Percentiles rank a stretch among this genome's conserved stretches.
Evolutionary conservation across 2,797 vertebrate species (phyloP).

Genomic region (Cephalopachus bancanus): DNA sequence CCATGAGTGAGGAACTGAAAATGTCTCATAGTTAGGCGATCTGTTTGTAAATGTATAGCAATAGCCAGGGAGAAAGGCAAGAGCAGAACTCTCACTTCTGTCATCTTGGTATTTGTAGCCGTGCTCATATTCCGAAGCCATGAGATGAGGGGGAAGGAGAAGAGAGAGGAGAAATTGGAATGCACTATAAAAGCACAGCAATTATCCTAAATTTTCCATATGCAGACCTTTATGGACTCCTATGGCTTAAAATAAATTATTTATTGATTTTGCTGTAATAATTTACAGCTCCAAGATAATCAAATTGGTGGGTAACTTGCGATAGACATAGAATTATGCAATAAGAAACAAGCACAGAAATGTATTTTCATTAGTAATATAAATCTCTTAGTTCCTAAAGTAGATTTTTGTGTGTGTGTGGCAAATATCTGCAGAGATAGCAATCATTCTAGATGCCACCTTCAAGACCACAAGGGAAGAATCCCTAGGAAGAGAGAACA

Average conservation of each 20-base stretch:
- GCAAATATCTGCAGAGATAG: constrained; percentile 73
- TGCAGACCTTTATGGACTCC: constrained; percentile 70
- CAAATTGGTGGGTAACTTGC: constrained; percentile 64
- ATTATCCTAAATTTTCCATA: constrained; percentile 73
- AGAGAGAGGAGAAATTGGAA: background rate
- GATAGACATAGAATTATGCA: constrained; percentile 41
- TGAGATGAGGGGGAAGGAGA: background rate
- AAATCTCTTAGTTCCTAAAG: constrained; percentile 65
- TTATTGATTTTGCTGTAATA: constrained; percentile 79
- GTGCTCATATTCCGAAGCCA: background rate
- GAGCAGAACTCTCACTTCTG: background rate
- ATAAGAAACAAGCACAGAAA: constrained; percentile 36
- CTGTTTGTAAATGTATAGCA: background rate
- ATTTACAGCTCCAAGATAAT: constrained; percentile 76
- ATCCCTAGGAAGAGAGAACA: background rate
- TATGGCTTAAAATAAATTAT: constrained; percentile 69
- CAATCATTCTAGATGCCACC: constrained; percentile 43
- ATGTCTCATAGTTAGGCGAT: background rate
- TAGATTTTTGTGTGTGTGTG: background rate
- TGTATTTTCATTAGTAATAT: constrained; percentile 66
- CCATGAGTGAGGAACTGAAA: background rate
- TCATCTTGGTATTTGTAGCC: background rate
- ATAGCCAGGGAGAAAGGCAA: background rate
- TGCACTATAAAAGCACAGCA: background rate
- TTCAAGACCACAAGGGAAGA: constrained; percentile 21